Evolutionary conservation across 2,113 vertebrate species (phyloP).

Genomic region (Eidolon helvum): DNA sequence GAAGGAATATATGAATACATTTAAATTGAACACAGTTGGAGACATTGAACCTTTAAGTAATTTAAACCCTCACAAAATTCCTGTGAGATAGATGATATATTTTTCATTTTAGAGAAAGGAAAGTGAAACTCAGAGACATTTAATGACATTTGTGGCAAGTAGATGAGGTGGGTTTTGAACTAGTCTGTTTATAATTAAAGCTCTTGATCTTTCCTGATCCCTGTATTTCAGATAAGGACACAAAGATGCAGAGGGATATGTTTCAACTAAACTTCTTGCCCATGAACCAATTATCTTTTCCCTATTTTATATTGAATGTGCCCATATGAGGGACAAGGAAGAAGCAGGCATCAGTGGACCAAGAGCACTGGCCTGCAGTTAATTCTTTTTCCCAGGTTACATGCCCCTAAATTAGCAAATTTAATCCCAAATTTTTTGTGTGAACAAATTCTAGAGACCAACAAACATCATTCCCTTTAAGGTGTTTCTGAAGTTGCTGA

Average conservation of each 20-base stretch:
- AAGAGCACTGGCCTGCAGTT: background rate
- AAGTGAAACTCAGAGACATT: background rate
- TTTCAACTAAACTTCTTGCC: background rate
- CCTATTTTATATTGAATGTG: background rate
- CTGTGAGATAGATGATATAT: background rate
- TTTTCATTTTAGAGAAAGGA: constrained; percentile 6
- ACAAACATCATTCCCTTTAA: background rate
- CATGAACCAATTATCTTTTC: background rate
- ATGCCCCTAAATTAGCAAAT: background rate
- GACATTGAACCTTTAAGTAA: background rate
- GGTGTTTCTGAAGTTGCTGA: background rate
- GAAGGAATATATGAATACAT: background rate
- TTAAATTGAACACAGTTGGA: background rate
- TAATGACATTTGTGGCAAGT: background rate
- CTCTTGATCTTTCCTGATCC: background rate
- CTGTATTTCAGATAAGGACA: background rate
- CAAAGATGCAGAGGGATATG: background rate
- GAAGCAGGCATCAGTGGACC: background rate
- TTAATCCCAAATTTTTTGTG: background rate
- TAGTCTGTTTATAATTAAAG: background rate
- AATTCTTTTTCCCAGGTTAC: background rate
- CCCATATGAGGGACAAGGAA: background rate
- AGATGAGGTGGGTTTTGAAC: background rate
- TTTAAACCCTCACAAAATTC: background rate
- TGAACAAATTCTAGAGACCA: background rate